Evolutionary conservation across 2,888 invertebrate genomes (phyloP), one percentile per base, ranked within the genome.

Genomic region (Anthophora plumipes): DNA sequence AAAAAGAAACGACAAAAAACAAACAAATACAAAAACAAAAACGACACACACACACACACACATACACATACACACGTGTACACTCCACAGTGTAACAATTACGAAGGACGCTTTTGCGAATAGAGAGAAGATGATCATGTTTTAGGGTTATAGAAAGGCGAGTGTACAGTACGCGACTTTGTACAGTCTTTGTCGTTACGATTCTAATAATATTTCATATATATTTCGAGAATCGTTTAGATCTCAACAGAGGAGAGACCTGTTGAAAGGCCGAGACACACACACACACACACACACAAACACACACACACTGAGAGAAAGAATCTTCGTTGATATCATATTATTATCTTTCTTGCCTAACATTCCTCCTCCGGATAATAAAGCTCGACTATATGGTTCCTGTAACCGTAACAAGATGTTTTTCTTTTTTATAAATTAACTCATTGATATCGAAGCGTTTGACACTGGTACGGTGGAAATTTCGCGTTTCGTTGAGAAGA

Each of bases 161-260:
- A 72, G 69, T 85, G 85, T 85, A 85, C 83, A 75, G 85, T 81
- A 85, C 79, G 81, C 79, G 77, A 61, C 48, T 74, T 83, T 79
- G 83, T 31, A 31, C 4, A 3, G 31, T 31, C 31, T 31, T 81
- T 50, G 71, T 64, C 59, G 14, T 50, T 17, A 8, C 37, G 39
- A 31, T 9, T 46, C 39, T 25, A 41, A 41, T 41, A 5, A 50
- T 4, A 31, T 31, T 31, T 31, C 31, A 4, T 31, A 31, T 31
- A 31, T 31, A 2, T 17, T 55, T n/a, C 17, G 5, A 25, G 25
- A 6, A 17, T 46, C 7, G 1, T 12, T 52, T 6, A 39, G 17
- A 52, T 4, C 9, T 4, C 14, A 48, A 1, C n/a, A n/a, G n/a
- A n/a, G n/a, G 50, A 14, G 5, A 12, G 4, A 2, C 31, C 8